Conservation (phyloP, 2,888 invertebrate genomes). For the Synergus gifuensis region DNA sequence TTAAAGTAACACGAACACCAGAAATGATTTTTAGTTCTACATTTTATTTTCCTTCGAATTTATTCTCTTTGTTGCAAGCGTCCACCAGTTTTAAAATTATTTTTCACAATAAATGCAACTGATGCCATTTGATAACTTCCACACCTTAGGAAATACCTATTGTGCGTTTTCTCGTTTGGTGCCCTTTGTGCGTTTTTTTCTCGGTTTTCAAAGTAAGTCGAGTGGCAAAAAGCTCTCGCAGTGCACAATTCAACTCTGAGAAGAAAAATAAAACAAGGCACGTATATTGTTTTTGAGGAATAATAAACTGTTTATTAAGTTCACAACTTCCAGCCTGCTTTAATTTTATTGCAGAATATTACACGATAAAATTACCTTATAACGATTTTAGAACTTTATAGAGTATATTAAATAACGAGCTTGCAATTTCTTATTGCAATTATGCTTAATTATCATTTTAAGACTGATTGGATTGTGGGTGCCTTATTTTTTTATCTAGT, state of each 20-base stretch:
- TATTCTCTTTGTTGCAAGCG: constrained; percentile 10
- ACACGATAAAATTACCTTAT: too few relatives aligned
- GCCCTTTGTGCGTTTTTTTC: constrained; percentile 15
- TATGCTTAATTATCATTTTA: too few relatives aligned
- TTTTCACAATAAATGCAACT: constrained; percentile 28
- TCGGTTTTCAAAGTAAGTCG: constrained; percentile 10
- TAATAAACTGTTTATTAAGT: constrained; percentile 16
- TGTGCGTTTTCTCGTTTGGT: constrained; percentile 28
- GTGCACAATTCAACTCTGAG: constrained; percentile 27
- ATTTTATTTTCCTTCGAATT: constrained; percentile 4
- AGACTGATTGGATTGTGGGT: too few relatives aligned
- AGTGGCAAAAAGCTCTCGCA: constrained; percentile 19
- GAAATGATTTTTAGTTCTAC: background rate
- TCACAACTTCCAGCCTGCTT: background rate
- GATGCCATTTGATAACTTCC: constrained; percentile 36
- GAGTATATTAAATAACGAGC: too few relatives aligned
- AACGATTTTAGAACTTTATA: too few relatives aligned
- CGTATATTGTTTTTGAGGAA: constrained; percentile 2
- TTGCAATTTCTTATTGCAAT: too few relatives aligned
- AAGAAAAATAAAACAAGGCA: constrained; percentile 5
- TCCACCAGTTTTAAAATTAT: background rate
- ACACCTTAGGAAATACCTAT: constrained; percentile 29
- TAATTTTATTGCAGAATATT: background rate
- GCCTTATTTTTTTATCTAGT: too few relatives aligned
- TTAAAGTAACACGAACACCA: constrained; percentile 18